Conservation (phyloP, 2,113 vertebrate genomes). For the Lagopus leucura region DNA sequence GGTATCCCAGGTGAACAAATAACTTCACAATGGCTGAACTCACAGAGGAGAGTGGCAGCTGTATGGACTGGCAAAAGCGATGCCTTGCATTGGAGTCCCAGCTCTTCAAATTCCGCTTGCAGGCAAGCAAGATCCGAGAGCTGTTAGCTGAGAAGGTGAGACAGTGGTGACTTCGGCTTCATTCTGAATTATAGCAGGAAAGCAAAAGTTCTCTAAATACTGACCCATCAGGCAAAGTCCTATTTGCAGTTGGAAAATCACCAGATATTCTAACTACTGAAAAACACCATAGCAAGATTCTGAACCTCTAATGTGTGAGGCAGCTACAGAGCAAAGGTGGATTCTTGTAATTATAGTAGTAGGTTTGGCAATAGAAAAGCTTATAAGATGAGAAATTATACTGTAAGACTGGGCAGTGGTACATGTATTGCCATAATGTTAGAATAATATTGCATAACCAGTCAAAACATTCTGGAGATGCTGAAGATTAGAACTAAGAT, state of each 20-base stretch:
- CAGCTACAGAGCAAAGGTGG: background rate
- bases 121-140: constrained; percentile 89
- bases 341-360: background rate
- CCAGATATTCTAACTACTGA: background rate
- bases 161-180: background rate
- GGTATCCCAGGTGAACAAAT: background rate
- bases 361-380: background rate
- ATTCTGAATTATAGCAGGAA: background rate
- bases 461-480: background rate
- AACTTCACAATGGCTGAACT: constrained; percentile 75
- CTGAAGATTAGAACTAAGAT: background rate
- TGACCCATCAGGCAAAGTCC: background rate
- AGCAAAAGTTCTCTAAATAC: background rate
- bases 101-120: constrained; percentile 89
- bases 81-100: constrained; percentile 87
- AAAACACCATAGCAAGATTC: background rate
- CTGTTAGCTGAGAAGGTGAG: constrained; percentile 90
- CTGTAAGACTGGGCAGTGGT: background rate
- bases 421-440: background rate
- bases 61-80: constrained; percentile 87
- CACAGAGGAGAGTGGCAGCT: constrained; percentile 75
- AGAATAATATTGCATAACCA: background rate
- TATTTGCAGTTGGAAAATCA: background rate
- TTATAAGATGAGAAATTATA: background rate
- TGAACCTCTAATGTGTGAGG: background rate